A percentile compares a stretch with the other conserved stretches of the same genome.
Evolutionary conservation across 2,113 vertebrate genomes (phyloP).

Genomic region (Carassius auratus): DNA sequence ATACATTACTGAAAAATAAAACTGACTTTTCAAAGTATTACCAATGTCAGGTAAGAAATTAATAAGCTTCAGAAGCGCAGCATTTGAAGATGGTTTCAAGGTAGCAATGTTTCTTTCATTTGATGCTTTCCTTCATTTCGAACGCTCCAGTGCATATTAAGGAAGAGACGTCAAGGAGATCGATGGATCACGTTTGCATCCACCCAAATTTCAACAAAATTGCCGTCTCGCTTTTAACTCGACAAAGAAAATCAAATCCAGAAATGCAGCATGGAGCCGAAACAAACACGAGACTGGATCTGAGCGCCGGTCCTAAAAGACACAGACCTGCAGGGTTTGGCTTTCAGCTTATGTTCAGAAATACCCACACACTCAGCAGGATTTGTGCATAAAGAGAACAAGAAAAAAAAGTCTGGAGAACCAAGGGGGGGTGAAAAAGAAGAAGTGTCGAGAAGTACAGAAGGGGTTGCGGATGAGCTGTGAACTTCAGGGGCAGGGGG

Average conservation of each 20-base stretch:
- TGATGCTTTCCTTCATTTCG: slow-evolving; percentile 18
- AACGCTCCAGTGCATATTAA: slow-evolving; percentile 27
- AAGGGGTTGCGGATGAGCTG: slow-evolving; percentile 63
- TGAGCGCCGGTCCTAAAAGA: not conserved
- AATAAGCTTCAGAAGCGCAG: slow-evolving; percentile 52
- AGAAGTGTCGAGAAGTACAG: slow-evolving; percentile 52
- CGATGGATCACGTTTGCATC: slow-evolving; percentile 28
- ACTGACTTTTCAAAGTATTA: slow-evolving; percentile 66
- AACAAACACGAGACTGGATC: not conserved
- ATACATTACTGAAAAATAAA: slow-evolving; percentile 73
- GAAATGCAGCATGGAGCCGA: not conserved
- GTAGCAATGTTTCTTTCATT: slow-evolving; percentile 37
- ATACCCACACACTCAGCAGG: slow-evolving; percentile 66
- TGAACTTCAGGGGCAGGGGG: slow-evolving; percentile 60
- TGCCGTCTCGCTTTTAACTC: slow-evolving; percentile 5
- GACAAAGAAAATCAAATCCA: slow-evolving; percentile 3
- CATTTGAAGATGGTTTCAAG: slow-evolving; percentile 44
- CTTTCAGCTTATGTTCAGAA: slow-evolving; percentile 54
- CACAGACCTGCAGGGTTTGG: slow-evolving; percentile 38
- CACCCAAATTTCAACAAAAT: slow-evolving; percentile 10
- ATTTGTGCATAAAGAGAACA: slow-evolving; percentile 67
- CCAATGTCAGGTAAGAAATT: slow-evolving; percentile 62
- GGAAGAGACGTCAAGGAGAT: slow-evolving; percentile 19
- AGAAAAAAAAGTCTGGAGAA: slow-evolving; percentile 69
- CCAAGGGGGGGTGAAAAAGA: slow-evolving; percentile 30